Conservation (phyloP, 1,140 invertebrate species). For the Drosophila prosaltans region DNA sequence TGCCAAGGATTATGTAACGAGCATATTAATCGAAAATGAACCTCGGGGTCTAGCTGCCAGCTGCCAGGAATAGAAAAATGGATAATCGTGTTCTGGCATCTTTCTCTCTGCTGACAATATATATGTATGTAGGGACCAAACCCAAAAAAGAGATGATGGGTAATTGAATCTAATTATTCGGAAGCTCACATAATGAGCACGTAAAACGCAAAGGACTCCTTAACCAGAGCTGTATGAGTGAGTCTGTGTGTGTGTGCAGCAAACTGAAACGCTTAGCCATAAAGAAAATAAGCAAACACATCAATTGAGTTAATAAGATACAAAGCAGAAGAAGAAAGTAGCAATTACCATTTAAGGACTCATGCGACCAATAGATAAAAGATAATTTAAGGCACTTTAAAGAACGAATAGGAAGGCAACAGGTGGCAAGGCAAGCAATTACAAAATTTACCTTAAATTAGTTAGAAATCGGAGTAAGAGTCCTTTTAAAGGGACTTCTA, state of each 20-base stretch:
- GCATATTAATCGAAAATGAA: conserved; percentile 3
- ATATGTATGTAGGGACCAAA: not conserved
- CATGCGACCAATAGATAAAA: not conserved
- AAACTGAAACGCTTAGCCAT: conserved; percentile 36
- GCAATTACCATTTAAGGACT: conserved; percentile 30
- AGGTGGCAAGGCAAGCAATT: not conserved
- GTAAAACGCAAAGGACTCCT: conserved; percentile 56
- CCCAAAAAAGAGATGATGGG: conserved; percentile 31
- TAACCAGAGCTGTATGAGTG: not conserved
- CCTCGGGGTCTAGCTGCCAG: not conserved
- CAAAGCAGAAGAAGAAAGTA: conserved; percentile 14
- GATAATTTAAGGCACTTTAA: not conserved
- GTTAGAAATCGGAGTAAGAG: not conserved
- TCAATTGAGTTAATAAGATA: conserved; percentile 61
- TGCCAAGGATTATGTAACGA: not conserved
- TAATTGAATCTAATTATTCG: conserved; percentile 81
- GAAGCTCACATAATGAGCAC: conserved; percentile 76
- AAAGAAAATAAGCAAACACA: conserved; percentile 52
- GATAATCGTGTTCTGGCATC: conserved; percentile 11
- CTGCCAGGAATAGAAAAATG: not conserved
- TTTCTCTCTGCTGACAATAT: conserved; percentile 26
- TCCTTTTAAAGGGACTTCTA: not conserved
- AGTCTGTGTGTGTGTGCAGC: conserved; percentile 13
- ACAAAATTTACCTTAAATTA: no score
- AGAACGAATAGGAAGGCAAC: not conserved